Percentiles rank a stretch among this genome's conserved stretches.
Evolutionary conservation across 2,113 vertebrate species (phyloP).

Genomic region (Corvus cornix): DNA sequence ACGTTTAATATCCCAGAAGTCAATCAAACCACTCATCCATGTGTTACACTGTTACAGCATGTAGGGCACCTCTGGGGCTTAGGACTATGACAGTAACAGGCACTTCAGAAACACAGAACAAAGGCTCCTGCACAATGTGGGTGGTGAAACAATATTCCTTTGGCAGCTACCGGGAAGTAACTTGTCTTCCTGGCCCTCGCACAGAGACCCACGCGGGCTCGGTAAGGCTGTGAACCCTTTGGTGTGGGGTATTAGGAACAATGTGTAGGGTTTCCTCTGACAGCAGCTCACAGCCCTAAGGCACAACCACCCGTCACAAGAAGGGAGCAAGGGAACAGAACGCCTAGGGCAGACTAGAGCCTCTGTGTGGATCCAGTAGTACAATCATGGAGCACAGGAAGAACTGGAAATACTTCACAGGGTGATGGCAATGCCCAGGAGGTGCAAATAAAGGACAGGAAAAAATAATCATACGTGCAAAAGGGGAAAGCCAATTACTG

Average conservation of each 20-base stretch:
- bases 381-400: fast-evolving
- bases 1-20: neutral
- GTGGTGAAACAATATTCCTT: neutral
- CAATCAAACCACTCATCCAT: neutral
- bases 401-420: neutral
- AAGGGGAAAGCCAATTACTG: neutral
- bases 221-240: neutral
- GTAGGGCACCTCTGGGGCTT: neutral
- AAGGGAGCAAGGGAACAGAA: neutral
- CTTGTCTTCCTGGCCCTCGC: fast-evolving
- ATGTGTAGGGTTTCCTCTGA: neutral
- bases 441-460: neutral
- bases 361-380: neutral
- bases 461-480: neutral
- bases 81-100: neutral
- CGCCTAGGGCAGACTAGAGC: neutral
- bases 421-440: neutral
- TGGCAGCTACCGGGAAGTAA: neutral
- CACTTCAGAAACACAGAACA: neutral
- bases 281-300: neutral
- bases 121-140: neutral
- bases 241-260: fast-evolving
- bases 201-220: fast-evolving
- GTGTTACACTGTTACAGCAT: fast-evolving
- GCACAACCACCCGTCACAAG: fast-evolving